phyloP scores from a whole-genome alignment of 1,140 invertebrate species.

The Danaus plexippus region DNA sequence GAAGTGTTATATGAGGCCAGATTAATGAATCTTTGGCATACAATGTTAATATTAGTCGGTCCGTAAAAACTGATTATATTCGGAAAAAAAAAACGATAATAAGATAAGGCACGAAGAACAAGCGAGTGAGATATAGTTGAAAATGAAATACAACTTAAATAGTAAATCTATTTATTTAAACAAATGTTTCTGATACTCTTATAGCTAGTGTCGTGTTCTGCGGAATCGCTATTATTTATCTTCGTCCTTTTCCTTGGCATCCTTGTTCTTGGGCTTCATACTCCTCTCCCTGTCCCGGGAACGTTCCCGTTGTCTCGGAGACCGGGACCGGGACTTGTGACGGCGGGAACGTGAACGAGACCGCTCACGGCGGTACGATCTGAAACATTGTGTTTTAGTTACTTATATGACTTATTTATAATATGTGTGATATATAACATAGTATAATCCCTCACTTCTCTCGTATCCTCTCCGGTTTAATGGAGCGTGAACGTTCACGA shows the following conservation, averaged over 20 bases:
- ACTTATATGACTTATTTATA: too few species aligned
- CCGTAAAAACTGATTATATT: too few species aligned
- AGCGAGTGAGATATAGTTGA: too few species aligned
- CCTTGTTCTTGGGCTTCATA: slow-evolving; percentile 52
- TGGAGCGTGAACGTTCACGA: slow-evolving; percentile 62
- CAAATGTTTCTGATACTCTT: not conserved
- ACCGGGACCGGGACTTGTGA: slow-evolving; percentile 65
- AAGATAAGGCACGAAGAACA: too few species aligned
- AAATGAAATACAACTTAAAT: slow-evolving; percentile 5
- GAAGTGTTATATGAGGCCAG: too few species aligned
- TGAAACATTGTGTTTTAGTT: slow-evolving; percentile 15
- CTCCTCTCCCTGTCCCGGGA: slow-evolving; percentile 44
- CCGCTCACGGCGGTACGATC: slow-evolving; percentile 60
- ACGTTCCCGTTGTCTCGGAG: slow-evolving; percentile 43
- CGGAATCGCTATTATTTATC: slow-evolving; percentile 32
- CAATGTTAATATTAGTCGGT: too few species aligned
- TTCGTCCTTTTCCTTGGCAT: slow-evolving; percentile 62
- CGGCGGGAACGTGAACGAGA: slow-evolving; percentile 64
- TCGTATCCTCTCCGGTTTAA: slow-evolving; percentile 61
- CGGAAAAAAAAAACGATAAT: too few species aligned
- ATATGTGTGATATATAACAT: not conserved
- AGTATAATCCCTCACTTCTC: slow-evolving; percentile 50
- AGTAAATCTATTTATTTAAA: slow-evolving; percentile 2
- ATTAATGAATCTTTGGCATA: too few species aligned
- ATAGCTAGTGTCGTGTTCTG: slow-evolving; percentile 1